Evolutionary conservation across 2,888 invertebrate species (phyloP).

Genomic region (Oscheius sp.): DNA sequence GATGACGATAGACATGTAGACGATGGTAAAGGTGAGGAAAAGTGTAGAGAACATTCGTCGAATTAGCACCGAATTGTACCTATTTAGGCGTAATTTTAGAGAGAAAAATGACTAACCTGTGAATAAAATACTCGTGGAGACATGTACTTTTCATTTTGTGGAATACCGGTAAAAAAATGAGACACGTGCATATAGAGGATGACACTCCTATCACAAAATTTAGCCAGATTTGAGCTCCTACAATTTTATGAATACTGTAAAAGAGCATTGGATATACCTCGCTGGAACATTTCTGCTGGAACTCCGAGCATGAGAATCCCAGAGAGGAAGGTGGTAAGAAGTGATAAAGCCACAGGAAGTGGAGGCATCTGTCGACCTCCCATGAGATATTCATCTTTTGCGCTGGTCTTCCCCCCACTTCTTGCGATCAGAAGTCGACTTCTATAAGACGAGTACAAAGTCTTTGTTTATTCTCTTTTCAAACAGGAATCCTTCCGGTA

Average conservation of each 20-base stretch:
- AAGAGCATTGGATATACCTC: constrained; percentile 40
- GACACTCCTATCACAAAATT: constrained; percentile 59
- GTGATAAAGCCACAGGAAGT: constrained; percentile 58
- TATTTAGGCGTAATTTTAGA: constrained; percentile 28
- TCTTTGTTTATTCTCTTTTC: neutral
- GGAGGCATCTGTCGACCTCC: constrained; percentile 62
- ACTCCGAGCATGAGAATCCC: constrained; percentile 65
- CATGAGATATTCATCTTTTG: constrained; percentile 63
- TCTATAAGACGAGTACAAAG: constrained; percentile 31
- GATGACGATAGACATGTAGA: constrained; percentile 62
- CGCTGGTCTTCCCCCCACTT: constrained; percentile 37
- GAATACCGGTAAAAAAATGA: constrained; percentile 63
- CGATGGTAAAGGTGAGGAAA: constrained; percentile 57
- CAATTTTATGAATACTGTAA: too few species aligned
- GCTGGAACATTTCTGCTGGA: constrained; percentile 62
- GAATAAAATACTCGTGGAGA: constrained; percentile 63
- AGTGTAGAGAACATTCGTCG: constrained; percentile 54
- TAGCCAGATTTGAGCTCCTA: constrained; percentile 60
- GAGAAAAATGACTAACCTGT: constrained; percentile 40
- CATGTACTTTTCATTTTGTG: constrained; percentile 63
- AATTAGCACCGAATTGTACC: constrained; percentile 57
- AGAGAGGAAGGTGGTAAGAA: constrained; percentile 62
- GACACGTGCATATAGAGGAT: constrained; percentile 54
- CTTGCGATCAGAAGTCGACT: constrained; percentile 40
- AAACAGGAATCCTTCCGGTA: neutral